These are phyloP conservation scores for Pogonognathellus flavescens DNA, from an alignment of 1,140 invertebrate genomes.

Conservation along the genomic window DNA sequence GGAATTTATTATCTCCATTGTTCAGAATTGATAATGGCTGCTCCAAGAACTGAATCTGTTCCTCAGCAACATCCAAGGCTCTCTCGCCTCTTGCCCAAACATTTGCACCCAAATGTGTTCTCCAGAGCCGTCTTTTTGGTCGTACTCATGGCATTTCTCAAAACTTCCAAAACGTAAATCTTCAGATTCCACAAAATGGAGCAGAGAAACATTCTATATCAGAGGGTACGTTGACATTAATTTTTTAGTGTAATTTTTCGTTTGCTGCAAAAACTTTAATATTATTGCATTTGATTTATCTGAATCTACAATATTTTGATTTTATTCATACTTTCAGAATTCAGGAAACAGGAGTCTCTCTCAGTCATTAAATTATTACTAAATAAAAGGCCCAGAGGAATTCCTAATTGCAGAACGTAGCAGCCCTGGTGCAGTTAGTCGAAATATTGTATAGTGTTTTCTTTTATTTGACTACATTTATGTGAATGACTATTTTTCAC, in stretches of 20 bases:
- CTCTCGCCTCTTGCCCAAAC: constrained; percentile 3
- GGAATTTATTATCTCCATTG: background rate
- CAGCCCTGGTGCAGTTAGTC: background rate
- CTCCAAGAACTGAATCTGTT: background rate
- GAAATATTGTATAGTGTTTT: too few species aligned
- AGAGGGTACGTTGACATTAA: background rate
- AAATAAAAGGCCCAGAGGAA: background rate
- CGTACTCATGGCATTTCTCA: constrained; percentile 16
- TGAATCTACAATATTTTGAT: too few species aligned
- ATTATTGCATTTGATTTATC: too few species aligned
- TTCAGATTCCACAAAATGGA: background rate
- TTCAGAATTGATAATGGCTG: constrained; percentile 8
- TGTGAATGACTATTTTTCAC: too few species aligned
- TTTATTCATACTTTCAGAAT: background rate
- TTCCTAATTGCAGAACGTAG: background rate
- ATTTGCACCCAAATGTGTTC: background rate
- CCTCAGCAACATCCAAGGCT: background rate
- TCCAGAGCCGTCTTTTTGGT: constrained; percentile 19
- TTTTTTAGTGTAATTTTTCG: too few species aligned
- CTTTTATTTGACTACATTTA: too few species aligned
- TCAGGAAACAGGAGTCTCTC: background rate
- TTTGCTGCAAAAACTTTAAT: too few species aligned
- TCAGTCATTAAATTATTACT: constrained; percentile 6
- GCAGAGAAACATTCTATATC: background rate
- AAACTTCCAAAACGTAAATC: constrained; percentile 33